phyloP scores from a whole-genome alignment of 2,113 vertebrate species.

The Seriola rivoliana region DNA sequence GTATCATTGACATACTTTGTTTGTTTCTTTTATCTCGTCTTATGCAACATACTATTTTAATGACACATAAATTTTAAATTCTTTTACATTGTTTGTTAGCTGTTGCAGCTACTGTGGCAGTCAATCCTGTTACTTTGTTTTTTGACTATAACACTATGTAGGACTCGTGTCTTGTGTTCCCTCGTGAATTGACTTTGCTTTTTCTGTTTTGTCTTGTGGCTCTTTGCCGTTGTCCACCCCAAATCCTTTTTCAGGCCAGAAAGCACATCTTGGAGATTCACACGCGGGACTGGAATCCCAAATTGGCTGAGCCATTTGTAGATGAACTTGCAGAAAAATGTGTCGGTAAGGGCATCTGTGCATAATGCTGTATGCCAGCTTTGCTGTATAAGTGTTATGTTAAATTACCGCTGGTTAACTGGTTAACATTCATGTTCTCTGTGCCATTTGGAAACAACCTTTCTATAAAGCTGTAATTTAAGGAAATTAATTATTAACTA shows the following conservation, averaged over 20 bases:
- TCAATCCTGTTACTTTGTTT: not conserved
- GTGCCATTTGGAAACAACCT: conserved; percentile 1
- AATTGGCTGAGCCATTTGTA: conserved; percentile 93
- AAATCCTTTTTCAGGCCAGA: conserved; percentile 88
- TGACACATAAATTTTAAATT: not conserved
- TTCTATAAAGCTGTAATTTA: not conserved
- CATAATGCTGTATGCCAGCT: not conserved
- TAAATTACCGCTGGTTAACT: not conserved
- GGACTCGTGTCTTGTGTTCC: not conserved
- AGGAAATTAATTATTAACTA: not conserved
- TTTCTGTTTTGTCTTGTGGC: conserved; percentile 13
- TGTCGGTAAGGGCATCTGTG: conserved; percentile 89
- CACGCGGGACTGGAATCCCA: conserved; percentile 98
- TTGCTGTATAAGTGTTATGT: not conserved
- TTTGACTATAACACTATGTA: too few species aligned
- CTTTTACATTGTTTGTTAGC: not conserved
- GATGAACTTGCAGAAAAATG: conserved; percentile 98
- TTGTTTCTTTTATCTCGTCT: not conserved
- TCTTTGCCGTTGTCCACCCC: not conserved
- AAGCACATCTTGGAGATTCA: conserved; percentile 99
- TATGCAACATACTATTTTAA: not conserved
- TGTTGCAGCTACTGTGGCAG: not conserved
- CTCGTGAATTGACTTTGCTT: not conserved
- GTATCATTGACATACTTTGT: not conserved
- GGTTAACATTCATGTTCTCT: not conserved